Evolutionary conservation across 2,797 vertebrate species (phyloP).

Genomic region (Anabacerthia variegaticeps): DNA sequence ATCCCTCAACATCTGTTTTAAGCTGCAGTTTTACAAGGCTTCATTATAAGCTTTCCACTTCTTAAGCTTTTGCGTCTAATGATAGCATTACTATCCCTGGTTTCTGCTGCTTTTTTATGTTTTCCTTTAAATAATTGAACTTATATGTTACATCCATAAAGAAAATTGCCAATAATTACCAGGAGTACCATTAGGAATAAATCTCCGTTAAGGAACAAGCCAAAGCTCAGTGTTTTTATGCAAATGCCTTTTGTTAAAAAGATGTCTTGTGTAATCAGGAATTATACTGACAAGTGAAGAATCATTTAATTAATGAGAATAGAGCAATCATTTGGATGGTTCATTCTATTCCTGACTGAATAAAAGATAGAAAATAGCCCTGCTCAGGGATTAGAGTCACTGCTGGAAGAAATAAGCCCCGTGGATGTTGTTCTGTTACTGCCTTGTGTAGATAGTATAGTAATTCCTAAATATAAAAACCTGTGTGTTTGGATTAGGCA

Average conservation of each 20-base stretch:
- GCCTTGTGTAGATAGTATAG: background rate
- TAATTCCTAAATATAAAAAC: background rate
- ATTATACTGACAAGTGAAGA: constrained; percentile 62
- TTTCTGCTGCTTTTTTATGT: background rate
- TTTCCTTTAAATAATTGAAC: constrained; percentile 36
- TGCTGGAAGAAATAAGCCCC: background rate
- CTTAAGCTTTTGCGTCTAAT: background rate
- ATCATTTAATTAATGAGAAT: constrained; percentile 65
- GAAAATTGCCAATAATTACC: constrained; percentile 42
- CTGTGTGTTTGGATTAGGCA: background rate
- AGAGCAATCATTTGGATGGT: constrained; percentile 37
- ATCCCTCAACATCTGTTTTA: background rate
- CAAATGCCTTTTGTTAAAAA: constrained; percentile 48
- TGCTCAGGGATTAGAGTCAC: background rate
- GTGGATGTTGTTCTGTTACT: background rate
- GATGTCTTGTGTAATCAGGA: constrained; percentile 52
- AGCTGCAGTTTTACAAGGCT: background rate
- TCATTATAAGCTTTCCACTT: background rate
- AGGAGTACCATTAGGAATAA: constrained; percentile 35
- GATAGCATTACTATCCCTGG: background rate
- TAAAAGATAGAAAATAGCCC: constrained; percentile 19
- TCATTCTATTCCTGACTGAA: constrained; percentile 2
- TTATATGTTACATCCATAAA: constrained; percentile 13
- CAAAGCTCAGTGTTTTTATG: constrained; percentile 39
- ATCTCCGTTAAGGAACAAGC: constrained; percentile 42